A percentile compares a stretch with the other conserved stretches of the same genome.
Conservation (phyloP, 2,888 invertebrate species). For the Agrotis ipsilon region DNA sequence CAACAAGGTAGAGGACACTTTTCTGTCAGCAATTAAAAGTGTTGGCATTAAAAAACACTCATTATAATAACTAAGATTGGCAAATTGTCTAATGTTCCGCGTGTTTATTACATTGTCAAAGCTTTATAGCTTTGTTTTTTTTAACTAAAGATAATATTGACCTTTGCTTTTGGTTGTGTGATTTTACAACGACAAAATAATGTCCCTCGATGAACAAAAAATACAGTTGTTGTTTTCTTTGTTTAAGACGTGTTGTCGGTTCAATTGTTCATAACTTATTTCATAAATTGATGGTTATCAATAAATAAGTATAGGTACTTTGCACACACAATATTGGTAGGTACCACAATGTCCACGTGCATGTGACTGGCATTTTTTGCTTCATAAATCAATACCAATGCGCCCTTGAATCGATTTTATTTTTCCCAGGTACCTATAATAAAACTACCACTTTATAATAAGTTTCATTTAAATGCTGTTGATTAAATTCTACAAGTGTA, state of each 20-base stretch:
- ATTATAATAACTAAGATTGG: constrained; percentile 60
- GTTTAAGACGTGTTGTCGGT: not conserved
- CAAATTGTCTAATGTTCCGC: constrained; percentile 59
- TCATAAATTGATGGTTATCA: constrained; percentile 6
- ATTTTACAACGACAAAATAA: not conserved
- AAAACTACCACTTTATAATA: constrained; percentile 4
- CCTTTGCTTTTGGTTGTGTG: constrained; percentile 37
- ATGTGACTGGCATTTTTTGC: constrained; percentile 43
- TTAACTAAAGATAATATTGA: constrained; percentile 30
- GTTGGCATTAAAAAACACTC: constrained; percentile 57
- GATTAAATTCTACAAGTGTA: not conserved
- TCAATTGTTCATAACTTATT: not conserved
- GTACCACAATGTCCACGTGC: constrained; percentile 18
- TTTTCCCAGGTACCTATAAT: constrained; percentile 45
- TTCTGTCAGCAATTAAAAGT: constrained; percentile 54
- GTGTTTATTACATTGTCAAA: constrained; percentile 44
- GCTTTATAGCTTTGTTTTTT: constrained; percentile 54
- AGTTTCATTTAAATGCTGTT: constrained; percentile 4
- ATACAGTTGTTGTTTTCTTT: not conserved
- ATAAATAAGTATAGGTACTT: not conserved
- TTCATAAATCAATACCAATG: constrained; percentile 57
- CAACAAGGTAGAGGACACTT: constrained; percentile 39
- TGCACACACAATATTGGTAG: constrained; percentile 4
- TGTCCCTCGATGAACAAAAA: not conserved
- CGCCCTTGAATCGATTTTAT: constrained; percentile 67